phyloP scores from a whole-genome alignment of 2,888 invertebrate species.

The Lissocephala sabroskyi region DNA sequence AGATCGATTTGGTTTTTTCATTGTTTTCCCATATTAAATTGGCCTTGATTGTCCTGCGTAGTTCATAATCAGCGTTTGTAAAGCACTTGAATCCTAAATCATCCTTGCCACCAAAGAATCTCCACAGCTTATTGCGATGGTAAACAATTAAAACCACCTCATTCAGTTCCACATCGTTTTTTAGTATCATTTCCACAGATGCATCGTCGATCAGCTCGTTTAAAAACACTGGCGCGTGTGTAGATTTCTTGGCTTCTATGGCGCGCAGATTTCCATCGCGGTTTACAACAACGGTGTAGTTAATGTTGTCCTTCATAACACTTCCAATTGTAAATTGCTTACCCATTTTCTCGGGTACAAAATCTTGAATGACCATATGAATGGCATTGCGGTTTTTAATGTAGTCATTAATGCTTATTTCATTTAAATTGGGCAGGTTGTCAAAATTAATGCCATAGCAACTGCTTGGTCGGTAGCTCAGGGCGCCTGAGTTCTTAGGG shows the following conservation, averaged over 20 bases:
- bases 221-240: too few species aligned
- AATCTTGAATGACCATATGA: constrained; percentile 27
- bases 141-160: constrained; percentile 74
- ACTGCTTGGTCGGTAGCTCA: constrained; percentile 50
- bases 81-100: constrained; percentile 77
- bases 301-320: too few species aligned
- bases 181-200: constrained; percentile 44
- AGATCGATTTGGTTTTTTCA: constrained; percentile 68
- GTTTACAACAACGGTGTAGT: too few species aligned
- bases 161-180: constrained; percentile 30
- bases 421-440: constrained; percentile 26
- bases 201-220: too few species aligned
- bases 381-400: constrained; percentile 40
- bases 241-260: too few species aligned
- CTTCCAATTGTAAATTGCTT: too few species aligned
- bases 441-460: constrained; percentile 59
- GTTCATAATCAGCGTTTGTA: constrained; percentile 75
- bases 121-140: constrained; percentile 75
- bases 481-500: constrained; percentile 44
- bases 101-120: constrained; percentile 44
- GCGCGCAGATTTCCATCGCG: too few species aligned
- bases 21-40: constrained; percentile 65
- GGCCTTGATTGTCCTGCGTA: constrained; percentile 73
- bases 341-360: constrained; percentile 17
- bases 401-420: constrained; percentile 39